A percentile compares a stretch with the other conserved stretches of the same genome.
Evolutionary conservation across 92 coral and sea anemone genomes (phyloP).

Genomic region (Zoanthus sociatus): DNA sequence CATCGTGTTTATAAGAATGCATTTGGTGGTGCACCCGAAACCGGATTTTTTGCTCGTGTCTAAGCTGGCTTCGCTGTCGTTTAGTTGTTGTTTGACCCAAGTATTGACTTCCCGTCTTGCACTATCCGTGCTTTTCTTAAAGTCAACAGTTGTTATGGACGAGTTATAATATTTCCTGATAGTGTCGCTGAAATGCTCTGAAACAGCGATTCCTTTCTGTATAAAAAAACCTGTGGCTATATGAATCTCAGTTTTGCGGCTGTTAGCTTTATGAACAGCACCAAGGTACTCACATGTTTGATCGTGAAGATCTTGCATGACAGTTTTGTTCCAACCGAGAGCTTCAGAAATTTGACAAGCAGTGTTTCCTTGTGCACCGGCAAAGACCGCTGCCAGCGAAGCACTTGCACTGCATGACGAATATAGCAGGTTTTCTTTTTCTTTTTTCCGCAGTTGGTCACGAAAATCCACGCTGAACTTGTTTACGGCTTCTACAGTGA

Average conservation of each 20-base stretch:
- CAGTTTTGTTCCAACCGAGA: conserved; percentile 13
- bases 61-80: conserved; percentile 23
- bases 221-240: conserved; percentile 31
- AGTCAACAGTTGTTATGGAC: conserved; percentile 4
- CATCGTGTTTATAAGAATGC: conserved; percentile 28
- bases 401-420: conserved; percentile 27
- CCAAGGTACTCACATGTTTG: conserved; percentile 19
- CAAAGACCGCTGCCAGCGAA: not conserved
- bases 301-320: conserved; percentile 22
- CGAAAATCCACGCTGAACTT: conserved; percentile 5
- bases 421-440: conserved; percentile 18
- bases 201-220: conserved; percentile 25
- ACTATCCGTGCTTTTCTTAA: conserved; percentile 20
- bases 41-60: conserved; percentile 24
- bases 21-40: conserved; percentile 8
- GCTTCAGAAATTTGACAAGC: conserved; percentile 18
- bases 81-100: conserved; percentile 40
- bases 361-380: conserved; percentile 26
- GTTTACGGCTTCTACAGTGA: conserved; percentile 13
- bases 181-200: conserved; percentile 34
- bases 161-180: conserved; percentile 22
- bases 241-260: conserved; percentile 25
- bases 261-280: conserved; percentile 14
- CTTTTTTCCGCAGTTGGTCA: conserved; percentile 13
- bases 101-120: conserved; percentile 34